phyloP scores from a whole-genome alignment of 2,797 vertebrate species.

The Eidolon dupreanum region DNA sequence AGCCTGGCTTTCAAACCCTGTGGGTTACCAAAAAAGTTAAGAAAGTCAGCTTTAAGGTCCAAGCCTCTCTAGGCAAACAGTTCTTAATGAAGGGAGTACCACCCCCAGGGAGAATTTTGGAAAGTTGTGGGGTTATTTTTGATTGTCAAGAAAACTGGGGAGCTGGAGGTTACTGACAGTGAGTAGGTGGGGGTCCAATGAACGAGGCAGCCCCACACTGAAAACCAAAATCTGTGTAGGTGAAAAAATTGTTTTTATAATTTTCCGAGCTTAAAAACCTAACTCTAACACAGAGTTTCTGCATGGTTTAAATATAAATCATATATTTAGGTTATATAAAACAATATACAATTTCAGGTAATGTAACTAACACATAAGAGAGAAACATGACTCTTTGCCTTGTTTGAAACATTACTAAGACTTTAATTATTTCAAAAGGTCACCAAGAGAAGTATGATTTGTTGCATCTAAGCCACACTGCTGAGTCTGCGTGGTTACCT shows the following conservation, averaged over 20 bases:
- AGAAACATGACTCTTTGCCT: background rate
- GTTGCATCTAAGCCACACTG: background rate
- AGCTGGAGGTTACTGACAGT: background rate
- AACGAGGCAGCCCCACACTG: background rate
- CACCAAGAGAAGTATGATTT: background rate
- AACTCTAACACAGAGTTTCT: background rate
- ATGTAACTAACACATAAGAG: background rate
- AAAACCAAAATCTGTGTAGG: background rate
- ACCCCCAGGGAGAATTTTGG: background rate
- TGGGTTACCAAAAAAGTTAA: background rate
- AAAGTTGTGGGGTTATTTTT: background rate
- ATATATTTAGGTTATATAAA: slow-evolving; percentile 8
- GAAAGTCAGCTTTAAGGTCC: background rate
- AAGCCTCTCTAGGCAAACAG: background rate
- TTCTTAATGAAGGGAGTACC: background rate
- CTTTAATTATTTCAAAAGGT: background rate
- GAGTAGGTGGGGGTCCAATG: background rate
- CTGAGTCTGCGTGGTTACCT: background rate
- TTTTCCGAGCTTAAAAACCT: slow-evolving; percentile 19
- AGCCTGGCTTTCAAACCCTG: background rate
- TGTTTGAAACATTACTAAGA: background rate
- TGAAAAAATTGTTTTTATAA: background rate
- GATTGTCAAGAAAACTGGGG: background rate
- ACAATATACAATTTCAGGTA: background rate
- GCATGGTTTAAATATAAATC: background rate